These are phyloP conservation scores for Papilio machaon DNA, from an alignment of 1,140 invertebrate genomes.

Conservation along the genomic window DNA sequence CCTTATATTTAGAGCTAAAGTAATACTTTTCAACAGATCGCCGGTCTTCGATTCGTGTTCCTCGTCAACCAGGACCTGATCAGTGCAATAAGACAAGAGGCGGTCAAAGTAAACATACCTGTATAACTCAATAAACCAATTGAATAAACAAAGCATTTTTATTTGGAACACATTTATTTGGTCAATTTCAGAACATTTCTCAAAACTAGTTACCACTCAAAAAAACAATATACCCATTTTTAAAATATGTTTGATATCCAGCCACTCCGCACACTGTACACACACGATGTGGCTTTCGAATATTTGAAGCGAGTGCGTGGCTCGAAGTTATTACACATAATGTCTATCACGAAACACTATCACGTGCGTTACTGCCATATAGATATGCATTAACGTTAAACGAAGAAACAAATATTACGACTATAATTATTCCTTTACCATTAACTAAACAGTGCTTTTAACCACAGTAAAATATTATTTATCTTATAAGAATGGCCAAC, in stretches of 20 bases:
- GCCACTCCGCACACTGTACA: conserved; percentile 47
- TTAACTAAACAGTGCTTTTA: conserved; percentile 65
- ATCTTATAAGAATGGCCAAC: conserved; percentile 71
- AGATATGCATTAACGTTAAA: conserved; percentile 76
- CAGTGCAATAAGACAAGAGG: conserved; percentile 91
- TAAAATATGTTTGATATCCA: conserved; percentile 52
- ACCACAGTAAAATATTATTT: conserved; percentile 64
- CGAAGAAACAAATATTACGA: conserved; percentile 56
- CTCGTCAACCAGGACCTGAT: conserved; percentile 96
- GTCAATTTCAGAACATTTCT: conserved; percentile 78
- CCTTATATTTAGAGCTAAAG: conserved; percentile 9
- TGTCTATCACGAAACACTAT: conserved; percentile 76
- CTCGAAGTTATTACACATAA: conserved; percentile 54
- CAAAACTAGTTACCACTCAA: conserved; percentile 76
- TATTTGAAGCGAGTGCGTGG: conserved; percentile 44
- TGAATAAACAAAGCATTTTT: conserved; percentile 64
- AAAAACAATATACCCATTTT: conserved; percentile 68
- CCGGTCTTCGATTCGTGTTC: conserved; percentile 95
- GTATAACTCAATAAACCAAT: conserved; percentile 63
- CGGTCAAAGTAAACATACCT: conserved; percentile 87
- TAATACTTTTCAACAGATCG: conserved; percentile 85
- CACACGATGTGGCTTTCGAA: conserved; percentile 33
- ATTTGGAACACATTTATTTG: conserved; percentile 83
- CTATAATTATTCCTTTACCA: conserved; percentile 73
- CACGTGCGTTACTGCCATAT: conserved; percentile 78